Conservation (phyloP, 2,888 invertebrate genomes). For the Tetheella fluctuosa region DNA sequence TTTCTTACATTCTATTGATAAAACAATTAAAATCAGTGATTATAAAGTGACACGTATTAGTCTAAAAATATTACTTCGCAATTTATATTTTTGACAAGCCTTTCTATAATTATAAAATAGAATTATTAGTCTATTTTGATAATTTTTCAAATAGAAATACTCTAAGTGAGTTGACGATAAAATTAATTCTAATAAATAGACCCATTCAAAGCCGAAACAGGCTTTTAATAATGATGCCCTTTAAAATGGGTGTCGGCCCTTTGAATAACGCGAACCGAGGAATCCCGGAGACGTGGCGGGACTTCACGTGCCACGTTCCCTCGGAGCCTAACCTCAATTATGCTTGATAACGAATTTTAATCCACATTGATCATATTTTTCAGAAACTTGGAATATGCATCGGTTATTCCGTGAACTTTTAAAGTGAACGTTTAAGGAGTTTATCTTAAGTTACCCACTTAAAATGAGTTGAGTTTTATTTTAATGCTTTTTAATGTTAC, state of each 20-base stretch:
- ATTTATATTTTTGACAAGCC: too few relatives aligned
- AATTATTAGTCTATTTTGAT: not conserved
- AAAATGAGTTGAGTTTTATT: too few relatives aligned
- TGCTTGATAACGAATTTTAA: conserved; percentile 48
- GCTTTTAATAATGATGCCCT: conserved; percentile 47
- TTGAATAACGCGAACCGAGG: conserved; percentile 64
- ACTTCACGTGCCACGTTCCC: conserved; percentile 53
- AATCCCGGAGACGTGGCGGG: conserved; percentile 42
- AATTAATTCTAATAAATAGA: conserved; percentile 37
- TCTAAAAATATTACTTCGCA: too few relatives aligned
- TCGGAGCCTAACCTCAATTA: conserved; percentile 44
- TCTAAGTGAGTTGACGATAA: conserved; percentile 14
- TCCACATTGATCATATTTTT: conserved; percentile 36
- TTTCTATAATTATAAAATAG: not conserved
- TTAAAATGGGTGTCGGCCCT: conserved; percentile 55
- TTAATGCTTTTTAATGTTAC: too few relatives aligned
- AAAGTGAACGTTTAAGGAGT: not conserved
- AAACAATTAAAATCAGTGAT: too few relatives aligned
- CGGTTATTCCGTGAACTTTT: conserved; percentile 13
- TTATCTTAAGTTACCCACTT: not conserved
- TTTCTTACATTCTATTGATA: too few relatives aligned
- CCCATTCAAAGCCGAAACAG: conserved; percentile 42
- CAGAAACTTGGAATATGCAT: conserved; percentile 21
- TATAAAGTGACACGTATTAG: too few relatives aligned
- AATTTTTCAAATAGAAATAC: conserved; percentile 12